A percentile compares a stretch with the other conserved stretches of the same genome.
These are phyloP conservation scores for Drosophila gaucha DNA, from an alignment of 2,888 invertebrate genomes.

Conservation along the genomic window DNA sequence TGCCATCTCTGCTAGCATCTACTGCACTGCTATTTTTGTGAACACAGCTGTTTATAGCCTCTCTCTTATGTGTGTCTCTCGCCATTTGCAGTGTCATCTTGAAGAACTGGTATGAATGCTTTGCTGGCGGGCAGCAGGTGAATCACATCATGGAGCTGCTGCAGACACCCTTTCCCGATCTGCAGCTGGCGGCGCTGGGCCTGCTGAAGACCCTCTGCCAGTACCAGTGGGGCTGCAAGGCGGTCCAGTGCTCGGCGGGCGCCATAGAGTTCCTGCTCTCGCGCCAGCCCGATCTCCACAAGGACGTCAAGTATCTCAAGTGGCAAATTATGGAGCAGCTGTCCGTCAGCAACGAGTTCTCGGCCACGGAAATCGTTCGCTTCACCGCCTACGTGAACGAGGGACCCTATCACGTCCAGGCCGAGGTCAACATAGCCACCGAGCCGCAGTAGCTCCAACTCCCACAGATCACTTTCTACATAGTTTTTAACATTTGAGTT, in stretches of 20 bases:
- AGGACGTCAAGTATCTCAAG: slow-evolving; percentile 87
- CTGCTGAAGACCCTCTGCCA: slow-evolving; percentile 88
- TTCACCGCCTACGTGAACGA: slow-evolving; percentile 90
- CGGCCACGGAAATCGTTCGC: slow-evolving; percentile 87
- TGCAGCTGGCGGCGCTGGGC: slow-evolving; percentile 89
- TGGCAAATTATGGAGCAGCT: slow-evolving; percentile 89
- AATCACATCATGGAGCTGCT: slow-evolving; percentile 86
- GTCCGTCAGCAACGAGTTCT: slow-evolving; percentile 86
- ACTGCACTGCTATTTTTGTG: no score
- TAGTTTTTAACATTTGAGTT: slow-evolving; percentile 1
- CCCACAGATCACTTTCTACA: background rate
- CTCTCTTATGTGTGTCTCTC: background rate
- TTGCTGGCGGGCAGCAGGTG: slow-evolving; percentile 86
- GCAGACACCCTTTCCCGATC: slow-evolving; percentile 92
- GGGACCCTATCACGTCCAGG: slow-evolving; percentile 91
- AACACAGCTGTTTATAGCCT: background rate
- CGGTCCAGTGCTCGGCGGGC: slow-evolving; percentile 90
- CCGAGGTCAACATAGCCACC: slow-evolving; percentile 90
- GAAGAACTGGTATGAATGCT: slow-evolving; percentile 87
- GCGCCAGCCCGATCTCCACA: slow-evolving; percentile 88
- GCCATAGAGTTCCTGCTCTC: slow-evolving; percentile 91
- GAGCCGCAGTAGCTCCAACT: slow-evolving; percentile 85
- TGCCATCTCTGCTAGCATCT: no score
- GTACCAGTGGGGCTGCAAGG: slow-evolving; percentile 92
- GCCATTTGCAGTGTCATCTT: slow-evolving; percentile 85